phyloP scores from a whole-genome alignment of 2,888 invertebrate species.

The Limnephilus lunatus region DNA sequence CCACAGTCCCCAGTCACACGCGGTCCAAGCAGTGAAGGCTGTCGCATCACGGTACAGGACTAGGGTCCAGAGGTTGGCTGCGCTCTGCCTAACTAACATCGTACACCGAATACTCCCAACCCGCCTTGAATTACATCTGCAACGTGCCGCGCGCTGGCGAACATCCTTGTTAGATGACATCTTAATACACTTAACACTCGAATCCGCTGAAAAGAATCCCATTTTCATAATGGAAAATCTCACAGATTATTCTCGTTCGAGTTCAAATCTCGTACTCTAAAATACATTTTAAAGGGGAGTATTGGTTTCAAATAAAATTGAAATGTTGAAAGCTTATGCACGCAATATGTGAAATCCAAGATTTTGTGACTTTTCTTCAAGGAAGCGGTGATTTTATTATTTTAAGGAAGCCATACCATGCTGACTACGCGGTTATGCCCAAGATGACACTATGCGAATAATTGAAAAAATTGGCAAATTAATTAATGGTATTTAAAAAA shows the following conservation, averaged over 20 bases:
- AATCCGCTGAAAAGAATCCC: constrained; percentile 40
- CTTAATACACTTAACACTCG: constrained; percentile 49
- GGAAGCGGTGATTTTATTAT: background rate
- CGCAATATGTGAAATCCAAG: background rate
- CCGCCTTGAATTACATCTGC: constrained; percentile 39
- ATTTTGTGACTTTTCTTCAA: background rate
- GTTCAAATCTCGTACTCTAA: background rate
- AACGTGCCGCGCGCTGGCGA: constrained; percentile 17
- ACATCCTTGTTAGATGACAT: constrained; percentile 37
- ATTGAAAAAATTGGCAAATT: too few relatives aligned
- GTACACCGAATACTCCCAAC: background rate
- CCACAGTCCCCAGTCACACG: constrained; percentile 46
- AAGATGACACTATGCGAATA: too few relatives aligned
- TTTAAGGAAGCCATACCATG: too few relatives aligned
- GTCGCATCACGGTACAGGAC: constrained; percentile 59
- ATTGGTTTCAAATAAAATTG: background rate
- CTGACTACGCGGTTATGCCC: too few relatives aligned
- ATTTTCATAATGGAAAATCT: constrained; percentile 40
- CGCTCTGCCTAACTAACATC: background rate
- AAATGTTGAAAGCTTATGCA: too few relatives aligned
- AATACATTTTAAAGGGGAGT: background rate
- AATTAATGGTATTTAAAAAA: too few relatives aligned
- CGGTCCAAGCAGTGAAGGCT: constrained; percentile 34
- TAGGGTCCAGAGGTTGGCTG: background rate
- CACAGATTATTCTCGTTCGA: constrained; percentile 18